Base-by-base conservation (phyloP, 37 sponge, comb jelly and placozoan genomes). In the Halisarca cf. caerulea region DNA sequence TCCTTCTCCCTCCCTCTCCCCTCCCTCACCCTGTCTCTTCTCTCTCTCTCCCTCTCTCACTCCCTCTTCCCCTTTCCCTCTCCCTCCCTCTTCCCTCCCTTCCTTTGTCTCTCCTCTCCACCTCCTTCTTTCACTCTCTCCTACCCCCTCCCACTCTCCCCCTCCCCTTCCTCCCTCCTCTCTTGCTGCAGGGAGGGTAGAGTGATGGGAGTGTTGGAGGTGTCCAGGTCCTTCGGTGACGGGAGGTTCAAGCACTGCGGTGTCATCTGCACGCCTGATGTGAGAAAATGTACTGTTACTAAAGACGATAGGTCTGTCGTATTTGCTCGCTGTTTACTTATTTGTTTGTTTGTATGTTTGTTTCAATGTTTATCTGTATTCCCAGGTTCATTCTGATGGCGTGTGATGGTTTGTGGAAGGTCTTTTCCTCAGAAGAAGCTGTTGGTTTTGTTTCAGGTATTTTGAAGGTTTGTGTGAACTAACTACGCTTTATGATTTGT, bases 321-420 rank as follows among this genome's bases (percentile, higher is more conserved):
- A n/a, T n/a, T n/a, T n/a, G n/a, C n/a, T n/a, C n/a, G n/a, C n/a
- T n/a, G n/a, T n/a, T n/a, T n/a, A n/a, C n/a, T n/a, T n/a, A n/a
- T n/a, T n/a, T n/a, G n/a, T n/a, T n/a, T n/a, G n/a, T n/a, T n/a
- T n/a, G n/a, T n/a, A n/a, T n/a, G n/a, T n/a, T n/a, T n/a, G n/a
- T n/a, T n/a, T n/a, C n/a, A n/a, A n/a, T n/a, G n/a, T n/a, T n/a
- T n/a, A n/a, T n/a, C 17, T n/a, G n/a, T n/a, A n/a, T n/a, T n/a
- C n/a, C n/a, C 59, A 95, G 95, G 53, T 95, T 95, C 72, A 81
- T 95, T 41, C 53, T 95, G 27, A 62, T 92, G 21, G 95, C 90
- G 0, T 95, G 95, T 89, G 95, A 95, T 72, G 95, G 95, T 0
- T 79, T 95, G 53, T 95, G 92, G 92, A 95, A 95, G 82, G 92